These are phyloP conservation scores for Ornithoptera alexandrae DNA, from an alignment of 2,888 invertebrate genomes.

Conservation along the genomic window DNA sequence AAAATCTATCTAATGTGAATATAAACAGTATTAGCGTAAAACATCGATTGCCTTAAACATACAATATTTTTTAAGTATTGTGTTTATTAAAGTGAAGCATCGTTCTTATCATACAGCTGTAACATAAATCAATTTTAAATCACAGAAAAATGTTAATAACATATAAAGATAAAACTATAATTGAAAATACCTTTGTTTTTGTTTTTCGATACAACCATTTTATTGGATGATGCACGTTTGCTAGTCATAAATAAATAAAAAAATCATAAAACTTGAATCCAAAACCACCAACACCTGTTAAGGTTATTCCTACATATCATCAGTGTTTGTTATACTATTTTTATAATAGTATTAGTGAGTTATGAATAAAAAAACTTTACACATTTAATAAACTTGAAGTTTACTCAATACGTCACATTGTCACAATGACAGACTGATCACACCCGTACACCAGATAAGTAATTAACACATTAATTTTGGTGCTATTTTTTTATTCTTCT, in stretches of 20 bases:
- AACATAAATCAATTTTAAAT: background rate
- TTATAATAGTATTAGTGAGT: background rate
- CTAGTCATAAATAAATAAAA: slow-evolving; percentile 43
- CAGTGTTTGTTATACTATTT: background rate
- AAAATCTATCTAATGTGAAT: too few species aligned
- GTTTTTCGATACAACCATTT: slow-evolving; percentile 62
- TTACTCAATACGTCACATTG: background rate
- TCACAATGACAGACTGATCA: background rate
- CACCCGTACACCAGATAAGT: too few species aligned
- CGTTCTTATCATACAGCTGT: background rate
- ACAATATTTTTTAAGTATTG: too few species aligned
- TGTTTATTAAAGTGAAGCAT: too few species aligned
- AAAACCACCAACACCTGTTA: background rate
- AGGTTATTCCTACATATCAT: slow-evolving; percentile 18
- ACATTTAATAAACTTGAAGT: slow-evolving; percentile 1
- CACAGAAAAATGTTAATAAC: background rate
- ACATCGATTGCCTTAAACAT: too few species aligned
- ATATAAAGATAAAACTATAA: background rate
- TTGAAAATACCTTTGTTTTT: slow-evolving; percentile 53
- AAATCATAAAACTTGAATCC: slow-evolving; percentile 1
- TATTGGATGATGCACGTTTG: slow-evolving; percentile 42
- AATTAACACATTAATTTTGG: too few species aligned
- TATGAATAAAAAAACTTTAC: background rate
- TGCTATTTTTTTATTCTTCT: too few species aligned
- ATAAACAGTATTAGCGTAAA: too few species aligned